Evolutionary conservation across 2,797 vertebrate species (phyloP), one percentile per base, ranked within the genome.

Genomic region (Hypotaenidia okinawae): DNA sequence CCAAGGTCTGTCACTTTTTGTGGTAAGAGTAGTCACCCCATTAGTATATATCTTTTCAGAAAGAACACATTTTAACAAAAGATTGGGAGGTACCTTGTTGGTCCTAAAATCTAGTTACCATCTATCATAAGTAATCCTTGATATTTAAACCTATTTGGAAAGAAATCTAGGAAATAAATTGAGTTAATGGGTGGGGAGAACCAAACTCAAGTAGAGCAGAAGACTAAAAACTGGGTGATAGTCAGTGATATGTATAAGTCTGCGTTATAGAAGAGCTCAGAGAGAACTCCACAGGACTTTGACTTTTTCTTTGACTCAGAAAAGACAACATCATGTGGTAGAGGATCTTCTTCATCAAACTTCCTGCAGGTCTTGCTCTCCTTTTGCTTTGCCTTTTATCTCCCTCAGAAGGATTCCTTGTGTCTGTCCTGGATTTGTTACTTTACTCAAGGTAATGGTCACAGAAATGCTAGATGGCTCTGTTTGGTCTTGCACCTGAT

Each of bases 61-160:
- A 84, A 81, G 3, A 70, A 2, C 17, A 27, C 14, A 73, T 90
- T 75, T 63, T 74, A 85, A 45, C 19, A 66, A 52, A 83, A 63
- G 55, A 39, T 43, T 57, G 15, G 5, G 32, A 72, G 21, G 17
- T 17, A 62, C 21, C 18, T 10, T 41, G 2, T 39, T 77, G 51
- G 11, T 81, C 14, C 21, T 51, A 90, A 68, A 88, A 62, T 55
- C 39, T 61, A 9, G 2, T 64, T 79, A 8, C 16, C 13, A 59
- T 63, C 30, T 64, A 10, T 9, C 0, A 0, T 30, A 72, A 70
- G 3, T 62, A 17, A 8, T 52, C 8, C 21, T 52, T 75, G 39
- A 37, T 28, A 11, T 79, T 69, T 91, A 66, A 62, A 45, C 4
- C 3, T 37, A 9, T 77, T 68, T 51, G 16, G 27, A 79, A 74